Percentiles rank a stretch among this genome's conserved stretches.
Evolutionary conservation across 1,140 invertebrate species (phyloP).

Genomic region (Pseudomyrmex concolor): DNA sequence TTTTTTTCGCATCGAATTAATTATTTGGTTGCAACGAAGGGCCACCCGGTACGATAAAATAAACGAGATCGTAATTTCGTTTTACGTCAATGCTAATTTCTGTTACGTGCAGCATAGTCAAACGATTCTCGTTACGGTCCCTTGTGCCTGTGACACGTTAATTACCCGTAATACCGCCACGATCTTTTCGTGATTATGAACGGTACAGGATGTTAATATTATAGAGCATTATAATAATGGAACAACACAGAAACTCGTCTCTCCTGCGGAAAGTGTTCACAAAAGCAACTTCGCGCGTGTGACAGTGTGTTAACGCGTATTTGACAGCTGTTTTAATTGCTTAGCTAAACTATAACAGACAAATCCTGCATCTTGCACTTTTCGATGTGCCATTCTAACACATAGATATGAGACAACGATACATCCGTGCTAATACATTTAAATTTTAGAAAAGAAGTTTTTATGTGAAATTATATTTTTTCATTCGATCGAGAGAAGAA

Average conservation of each 20-base stretch:
- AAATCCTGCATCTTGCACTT: too few species aligned
- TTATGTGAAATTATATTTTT: too few species aligned
- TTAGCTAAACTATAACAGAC: conserved; percentile 14
- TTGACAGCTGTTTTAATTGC: conserved; percentile 11
- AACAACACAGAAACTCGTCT: neutral
- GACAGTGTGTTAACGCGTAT: conserved; percentile 3
- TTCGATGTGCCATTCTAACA: too few species aligned
- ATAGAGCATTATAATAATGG: conserved; percentile 47
- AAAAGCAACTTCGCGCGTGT: conserved; percentile 29
- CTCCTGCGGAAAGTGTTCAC: conserved; percentile 16
- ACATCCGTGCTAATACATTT: too few species aligned
- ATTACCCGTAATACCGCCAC: conserved; percentile 52
- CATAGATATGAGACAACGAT: too few species aligned
- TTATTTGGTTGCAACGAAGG: conserved; percentile 38
- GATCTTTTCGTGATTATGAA: conserved; percentile 58
- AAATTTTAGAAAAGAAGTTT: too few species aligned
- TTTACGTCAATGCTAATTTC: conserved; percentile 55
- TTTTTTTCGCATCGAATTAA: conserved; percentile 16
- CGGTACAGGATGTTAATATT: conserved; percentile 56
- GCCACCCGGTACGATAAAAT: neutral
- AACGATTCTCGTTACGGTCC: conserved; percentile 56
- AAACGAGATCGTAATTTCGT: conserved; percentile 56
- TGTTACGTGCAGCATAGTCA: conserved; percentile 46
- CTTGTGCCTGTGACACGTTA: conserved; percentile 58
- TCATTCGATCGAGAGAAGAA: too few species aligned